phyloP scores from a whole-genome alignment of 92 coral and sea anemone species.

The Pocillopora grandis region DNA sequence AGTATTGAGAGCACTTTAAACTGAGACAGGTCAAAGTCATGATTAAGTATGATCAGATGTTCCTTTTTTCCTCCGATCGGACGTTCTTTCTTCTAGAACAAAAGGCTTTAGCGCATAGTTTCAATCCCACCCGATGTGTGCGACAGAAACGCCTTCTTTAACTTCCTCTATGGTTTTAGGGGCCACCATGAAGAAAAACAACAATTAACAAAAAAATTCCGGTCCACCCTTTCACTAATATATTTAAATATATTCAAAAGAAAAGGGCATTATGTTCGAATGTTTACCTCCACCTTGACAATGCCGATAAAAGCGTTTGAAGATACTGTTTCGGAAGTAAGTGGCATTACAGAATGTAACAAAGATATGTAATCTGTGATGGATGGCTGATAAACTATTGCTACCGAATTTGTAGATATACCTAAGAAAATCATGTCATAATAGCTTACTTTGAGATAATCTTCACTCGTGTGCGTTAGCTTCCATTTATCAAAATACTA shows the following conservation, averaged over 20 bases:
- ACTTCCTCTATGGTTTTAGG: not conserved
- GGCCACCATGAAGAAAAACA: not conserved
- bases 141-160: not conserved
- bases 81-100: no score
- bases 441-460: no score
- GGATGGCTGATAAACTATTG: not conserved
- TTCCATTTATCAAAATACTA: no score
- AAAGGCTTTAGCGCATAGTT: no score
- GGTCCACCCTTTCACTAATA: not conserved
- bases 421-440: not conserved
- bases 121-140: not conserved
- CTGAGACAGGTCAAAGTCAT: no score
- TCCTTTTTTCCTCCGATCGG: no score
- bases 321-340: not conserved
- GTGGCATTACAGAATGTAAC: not conserved
- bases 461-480: no score
- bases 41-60: no score
- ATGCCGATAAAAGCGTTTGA: no score
- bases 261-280: not conserved
- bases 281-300: conserved; percentile 6
- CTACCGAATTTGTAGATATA: not conserved
- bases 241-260: not conserved
- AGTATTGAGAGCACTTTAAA: no score
- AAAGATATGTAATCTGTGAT: not conserved
- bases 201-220: not conserved